Evolutionary conservation across 2,797 vertebrate genomes (phyloP).

Genomic region (Gorsachius magnificus): DNA sequence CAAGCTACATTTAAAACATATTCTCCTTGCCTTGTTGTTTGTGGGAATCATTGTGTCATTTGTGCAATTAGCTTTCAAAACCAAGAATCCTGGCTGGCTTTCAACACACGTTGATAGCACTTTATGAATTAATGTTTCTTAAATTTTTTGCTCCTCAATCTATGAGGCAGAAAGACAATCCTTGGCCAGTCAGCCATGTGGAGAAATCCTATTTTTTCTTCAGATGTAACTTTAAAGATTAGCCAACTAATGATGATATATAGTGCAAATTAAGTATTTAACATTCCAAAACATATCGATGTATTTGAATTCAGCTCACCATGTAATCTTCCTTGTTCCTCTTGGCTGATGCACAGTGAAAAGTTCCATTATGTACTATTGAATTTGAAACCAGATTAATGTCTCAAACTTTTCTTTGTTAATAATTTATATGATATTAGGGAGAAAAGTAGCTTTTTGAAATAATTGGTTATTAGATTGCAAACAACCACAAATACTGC

Average conservation of each 20-base stretch:
- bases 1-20: not conserved
- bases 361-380: conserved; percentile 48
- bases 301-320: conserved; percentile 17
- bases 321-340: conserved; percentile 53
- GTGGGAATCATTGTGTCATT: not conserved
- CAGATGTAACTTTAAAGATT: conserved; percentile 22
- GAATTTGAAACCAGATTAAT: conserved; percentile 43
- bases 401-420: conserved; percentile 9
- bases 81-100: not conserved
- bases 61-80: not conserved
- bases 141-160: not conserved
- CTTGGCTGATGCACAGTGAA: conserved; percentile 29
- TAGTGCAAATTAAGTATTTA: conserved; percentile 48
- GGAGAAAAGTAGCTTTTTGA: not conserved
- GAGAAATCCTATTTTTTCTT: conserved; percentile 23
- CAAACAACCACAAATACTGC: not conserved
- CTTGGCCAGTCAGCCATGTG: not conserved
- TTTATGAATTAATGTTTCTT: not conserved
- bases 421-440: not conserved
- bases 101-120: not conserved
- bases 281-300: conserved; percentile 41
- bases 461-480: not conserved
- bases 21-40: not conserved
- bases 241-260: conserved; percentile 15
- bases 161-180: not conserved